These are phyloP conservation scores for Pinna nobilis DNA, from an alignment of 1,140 invertebrate genomes.

Conservation along the genomic window DNA sequence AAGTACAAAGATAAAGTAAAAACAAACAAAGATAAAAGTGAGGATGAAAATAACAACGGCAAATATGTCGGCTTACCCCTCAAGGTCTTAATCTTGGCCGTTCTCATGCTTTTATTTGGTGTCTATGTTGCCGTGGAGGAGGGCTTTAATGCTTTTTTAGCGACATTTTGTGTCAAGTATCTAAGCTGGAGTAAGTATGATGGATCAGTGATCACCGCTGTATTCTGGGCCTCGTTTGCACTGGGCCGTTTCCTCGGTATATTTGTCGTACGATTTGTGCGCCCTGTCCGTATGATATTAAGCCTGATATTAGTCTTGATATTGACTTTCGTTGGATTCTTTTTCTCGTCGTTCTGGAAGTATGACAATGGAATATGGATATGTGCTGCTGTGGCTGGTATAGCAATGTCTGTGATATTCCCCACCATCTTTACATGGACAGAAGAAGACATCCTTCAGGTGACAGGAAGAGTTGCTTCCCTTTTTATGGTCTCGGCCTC, in stretches of 20 bases:
- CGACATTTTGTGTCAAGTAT: conserved; percentile 45
- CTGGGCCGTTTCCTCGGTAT: conserved; percentile 49
- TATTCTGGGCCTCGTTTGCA: conserved; percentile 54
- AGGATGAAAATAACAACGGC: not conserved
- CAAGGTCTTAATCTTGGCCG: conserved; percentile 33
- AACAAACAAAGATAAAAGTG: not conserved
- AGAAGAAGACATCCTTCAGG: conserved; percentile 43
- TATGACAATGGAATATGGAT: conserved; percentile 51
- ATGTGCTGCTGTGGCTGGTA: conserved; percentile 39
- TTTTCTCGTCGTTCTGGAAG: conserved; percentile 31
- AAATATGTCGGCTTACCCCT: conserved; percentile 13
- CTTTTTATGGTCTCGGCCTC: conserved; percentile 47
- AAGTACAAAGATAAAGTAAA: not conserved
- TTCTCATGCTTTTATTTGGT: conserved; percentile 38
- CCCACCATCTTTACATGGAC: conserved; percentile 57
- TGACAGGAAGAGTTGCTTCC: conserved; percentile 53
- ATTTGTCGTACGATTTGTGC: conserved; percentile 38
- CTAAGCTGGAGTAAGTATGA: conserved; percentile 49
- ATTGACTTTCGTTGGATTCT: conserved; percentile 32
- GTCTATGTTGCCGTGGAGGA: conserved; percentile 49
- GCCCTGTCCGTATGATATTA: conserved; percentile 39
- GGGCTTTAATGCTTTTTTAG: conserved; percentile 47
- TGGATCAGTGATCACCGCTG: conserved; percentile 44
- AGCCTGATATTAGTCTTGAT: conserved; percentile 31
- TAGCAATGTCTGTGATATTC: conserved; percentile 52